phyloP scores from a whole-genome alignment of 1,140 invertebrate species.

The Nomia melanderi region DNA sequence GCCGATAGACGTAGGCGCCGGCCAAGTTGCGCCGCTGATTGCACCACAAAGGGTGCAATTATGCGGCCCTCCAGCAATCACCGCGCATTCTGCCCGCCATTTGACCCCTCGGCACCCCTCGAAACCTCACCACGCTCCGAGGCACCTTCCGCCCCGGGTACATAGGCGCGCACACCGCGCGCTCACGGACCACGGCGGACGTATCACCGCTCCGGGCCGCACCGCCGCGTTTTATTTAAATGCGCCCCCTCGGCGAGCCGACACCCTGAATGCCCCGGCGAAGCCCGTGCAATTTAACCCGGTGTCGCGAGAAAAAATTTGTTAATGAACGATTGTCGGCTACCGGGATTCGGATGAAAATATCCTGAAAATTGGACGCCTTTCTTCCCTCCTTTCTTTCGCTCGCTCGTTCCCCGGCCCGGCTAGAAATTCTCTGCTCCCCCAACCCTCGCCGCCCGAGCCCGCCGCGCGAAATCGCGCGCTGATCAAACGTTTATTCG shows the following conservation, averaged over 20 bases:
- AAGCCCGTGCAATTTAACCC: constrained; percentile 68
- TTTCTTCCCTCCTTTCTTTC: constrained; percentile 46
- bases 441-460: background rate
- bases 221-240: constrained; percentile 78
- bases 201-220: constrained; percentile 64
- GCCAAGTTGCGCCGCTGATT: constrained; percentile 80
- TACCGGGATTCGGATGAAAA: constrained; percentile 69
- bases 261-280: constrained; percentile 66
- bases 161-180: constrained; percentile 30
- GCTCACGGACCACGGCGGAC: constrained; percentile 44
- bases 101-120: constrained; percentile 71
- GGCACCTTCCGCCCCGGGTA: constrained; percentile 33
- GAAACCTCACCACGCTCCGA: constrained; percentile 34
- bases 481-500: constrained; percentile 39
- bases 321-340: constrained; percentile 80
- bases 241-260: constrained; percentile 62
- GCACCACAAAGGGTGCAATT: constrained; percentile 82
- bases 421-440: too few species aligned
- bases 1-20: constrained; percentile 70
- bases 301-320: constrained; percentile 73
- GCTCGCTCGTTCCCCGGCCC: background rate
- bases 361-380: constrained; percentile 70
- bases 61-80: constrained; percentile 82
- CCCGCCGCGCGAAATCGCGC: background rate
- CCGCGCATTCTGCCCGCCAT: constrained; percentile 80